These are phyloP conservation scores for Corythoichthys intestinalis DNA, from an alignment of 2,113 vertebrate species.

Conservation along the genomic window DNA sequence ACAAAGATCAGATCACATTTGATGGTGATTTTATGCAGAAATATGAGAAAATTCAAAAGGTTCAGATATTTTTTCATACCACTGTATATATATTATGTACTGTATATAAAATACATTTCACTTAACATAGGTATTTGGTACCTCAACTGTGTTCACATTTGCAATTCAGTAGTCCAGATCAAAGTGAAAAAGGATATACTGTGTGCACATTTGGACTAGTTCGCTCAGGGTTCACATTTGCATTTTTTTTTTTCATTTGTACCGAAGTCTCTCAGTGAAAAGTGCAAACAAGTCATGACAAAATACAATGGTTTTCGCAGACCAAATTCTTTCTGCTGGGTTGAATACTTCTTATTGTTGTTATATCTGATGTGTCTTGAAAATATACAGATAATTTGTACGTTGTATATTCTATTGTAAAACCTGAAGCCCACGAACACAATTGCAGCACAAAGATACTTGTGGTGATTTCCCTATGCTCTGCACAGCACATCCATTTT, in stretches of 20 bases:
- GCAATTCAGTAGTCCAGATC: neutral
- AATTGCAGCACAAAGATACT: neutral
- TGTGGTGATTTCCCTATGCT: neutral
- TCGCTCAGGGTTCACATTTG: constrained; percentile 2
- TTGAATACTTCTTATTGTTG: neutral
- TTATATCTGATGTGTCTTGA: neutral
- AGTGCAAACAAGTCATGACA: neutral
- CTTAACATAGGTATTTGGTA: neutral
- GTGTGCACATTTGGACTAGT: neutral
- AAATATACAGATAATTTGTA: neutral
- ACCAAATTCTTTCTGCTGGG: neutral
- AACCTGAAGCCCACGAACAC: neutral
- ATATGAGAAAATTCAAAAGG: too few relatives aligned
- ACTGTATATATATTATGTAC: too few relatives aligned
- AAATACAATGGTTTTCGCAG: neutral
- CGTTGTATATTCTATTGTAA: neutral
- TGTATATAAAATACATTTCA: neutral
- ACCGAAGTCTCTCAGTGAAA: neutral
- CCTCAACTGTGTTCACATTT: neutral
- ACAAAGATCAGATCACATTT: too few relatives aligned
- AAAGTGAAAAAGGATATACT: neutral
- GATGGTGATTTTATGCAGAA: too few relatives aligned
- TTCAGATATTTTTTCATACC: too few relatives aligned
- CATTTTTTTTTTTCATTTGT: neutral
- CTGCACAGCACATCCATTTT: neutral